Base-by-base conservation (phyloP, 2,888 invertebrate genomes). In the Icerya purchasi region DNA sequence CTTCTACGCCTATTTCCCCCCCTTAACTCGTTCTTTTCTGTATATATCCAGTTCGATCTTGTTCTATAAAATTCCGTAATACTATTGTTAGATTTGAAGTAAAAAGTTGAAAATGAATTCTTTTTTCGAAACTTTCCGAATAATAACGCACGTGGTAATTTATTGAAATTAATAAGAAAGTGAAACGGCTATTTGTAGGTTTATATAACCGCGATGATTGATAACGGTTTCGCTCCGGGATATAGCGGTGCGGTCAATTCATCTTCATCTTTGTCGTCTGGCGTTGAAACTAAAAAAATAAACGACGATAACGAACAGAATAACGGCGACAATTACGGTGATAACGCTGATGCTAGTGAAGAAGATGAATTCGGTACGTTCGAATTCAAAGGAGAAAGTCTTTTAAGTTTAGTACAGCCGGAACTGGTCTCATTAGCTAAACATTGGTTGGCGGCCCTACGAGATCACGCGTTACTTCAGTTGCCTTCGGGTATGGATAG, bases 381-480 rank as follows among this genome's bases (percentile, higher is more conserved):
- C 65, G 84, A 84, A 69, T 82, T 79, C 58, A 81, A 83, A 65
- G 85, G 83, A 1, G 87, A 87, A 70, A 87, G 86, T 72, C 73
- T 98, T 53, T 72, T 97, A 62, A 86, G 84, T 62, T 75, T 98
- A 60, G 98, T 98, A 0, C 86, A 91, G 68, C 96, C 97, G 0
- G 96, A 97, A 72, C 73, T 98, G 66, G 79, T 84, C 62, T 86
- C 86, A 69, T 78, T 98, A 61, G 91, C 94, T 14, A 85, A 86
- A 65, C 86, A 96, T 71, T 98, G 98, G 98, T 74, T 96, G 62
- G 86, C 91, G 1, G 94, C 94, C 0, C 75, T 98, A 66, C 84
- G 85, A 70, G 98, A 98, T 73, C 90, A 97, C 68, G 97, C 98
- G 1, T 74, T 98, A 53, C 74, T 97, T 53, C 86, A 93, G 61